Evolutionary conservation across 2,888 invertebrate species (phyloP).

Genomic region (Eupithecia pulchellata): DNA sequence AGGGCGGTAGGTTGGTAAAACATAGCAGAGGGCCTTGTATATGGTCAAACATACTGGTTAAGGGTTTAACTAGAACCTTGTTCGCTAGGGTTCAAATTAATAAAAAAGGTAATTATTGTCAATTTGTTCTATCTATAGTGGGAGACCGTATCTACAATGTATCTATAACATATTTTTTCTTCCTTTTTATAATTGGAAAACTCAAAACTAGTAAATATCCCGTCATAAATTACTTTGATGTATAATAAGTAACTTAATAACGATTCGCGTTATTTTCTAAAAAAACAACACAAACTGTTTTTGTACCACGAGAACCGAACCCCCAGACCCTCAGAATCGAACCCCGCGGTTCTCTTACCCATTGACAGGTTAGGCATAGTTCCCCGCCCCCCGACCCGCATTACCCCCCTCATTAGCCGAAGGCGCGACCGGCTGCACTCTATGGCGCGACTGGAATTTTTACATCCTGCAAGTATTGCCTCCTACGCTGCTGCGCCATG

Average conservation of each 20-base stretch:
- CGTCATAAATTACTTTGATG: too few relatives aligned
- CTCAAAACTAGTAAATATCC: too few relatives aligned
- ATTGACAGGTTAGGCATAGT: background rate
- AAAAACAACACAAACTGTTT: background rate
- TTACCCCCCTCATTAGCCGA: conserved; percentile 47
- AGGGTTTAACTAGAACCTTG: background rate
- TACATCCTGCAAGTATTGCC: conserved; percentile 46
- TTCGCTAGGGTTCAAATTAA: too few relatives aligned
- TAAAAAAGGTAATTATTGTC: too few relatives aligned
- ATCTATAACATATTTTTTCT: too few relatives aligned
- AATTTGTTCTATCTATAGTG: too few relatives aligned
- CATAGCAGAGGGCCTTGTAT: background rate
- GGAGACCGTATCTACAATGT: too few relatives aligned
- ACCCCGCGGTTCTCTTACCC: background rate
- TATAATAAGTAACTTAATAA: too few relatives aligned
- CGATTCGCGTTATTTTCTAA: background rate
- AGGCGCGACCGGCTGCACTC: conserved; percentile 68
- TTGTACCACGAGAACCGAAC: background rate
- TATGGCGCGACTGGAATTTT: conserved; percentile 73
- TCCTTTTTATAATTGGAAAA: too few relatives aligned
- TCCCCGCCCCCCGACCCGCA: conserved; percentile 25
- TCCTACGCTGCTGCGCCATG: background rate
- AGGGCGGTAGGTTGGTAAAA: background rate
- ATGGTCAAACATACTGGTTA: background rate
- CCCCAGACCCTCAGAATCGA: background rate